A percentile compares a stretch with the other conserved stretches of the same genome.
phyloP scores from a whole-genome alignment of 2,113 vertebrate genomes.

The Condylura cristata region DNA sequence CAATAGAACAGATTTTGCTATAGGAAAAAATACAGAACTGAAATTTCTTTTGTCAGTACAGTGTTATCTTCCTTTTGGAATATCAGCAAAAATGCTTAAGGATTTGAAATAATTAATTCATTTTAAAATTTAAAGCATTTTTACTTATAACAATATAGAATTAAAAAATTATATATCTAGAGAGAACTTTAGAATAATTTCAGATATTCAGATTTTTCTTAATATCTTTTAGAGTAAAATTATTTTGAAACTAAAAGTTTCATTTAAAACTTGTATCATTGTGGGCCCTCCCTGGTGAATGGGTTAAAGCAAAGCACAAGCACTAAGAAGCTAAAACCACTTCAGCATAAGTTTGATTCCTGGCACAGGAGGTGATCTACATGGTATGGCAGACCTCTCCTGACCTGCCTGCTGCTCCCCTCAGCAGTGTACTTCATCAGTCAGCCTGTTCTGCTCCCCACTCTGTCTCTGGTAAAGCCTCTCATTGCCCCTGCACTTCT shows the following conservation, averaged over 20 bases:
- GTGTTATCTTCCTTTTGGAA: conserved; percentile 28
- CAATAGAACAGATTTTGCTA: conserved; percentile 7
- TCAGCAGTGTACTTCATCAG: no score
- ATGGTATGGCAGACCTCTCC: no score
- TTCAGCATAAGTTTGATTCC: no score
- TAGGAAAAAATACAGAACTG: neutral
- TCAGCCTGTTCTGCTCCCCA: no score
- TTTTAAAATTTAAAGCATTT: conserved; percentile 55
- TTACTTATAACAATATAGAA: conserved; percentile 13
- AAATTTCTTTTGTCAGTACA: conserved; percentile 36
- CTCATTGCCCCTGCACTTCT: no score
- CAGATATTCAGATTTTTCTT: neutral
- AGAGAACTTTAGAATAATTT: conserved; percentile 14
- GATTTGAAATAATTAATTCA: neutral
- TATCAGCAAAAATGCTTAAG: conserved; percentile 25
- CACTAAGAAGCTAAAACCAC: no score
- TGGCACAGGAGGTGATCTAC: no score
- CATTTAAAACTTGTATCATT: conserved; percentile 29
- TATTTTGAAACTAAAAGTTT: conserved; percentile 6
- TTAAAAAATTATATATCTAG: neutral
- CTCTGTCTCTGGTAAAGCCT: no score
- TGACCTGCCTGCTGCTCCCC: no score
- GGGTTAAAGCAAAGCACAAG: no score
- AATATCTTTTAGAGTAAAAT: conserved; percentile 18
- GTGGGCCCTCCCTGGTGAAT: no score